A percentile compares a stretch with the other conserved stretches of the same genome.
Conservation (phyloP, 2,797 vertebrate species). For the Syngnathus acus region DNA sequence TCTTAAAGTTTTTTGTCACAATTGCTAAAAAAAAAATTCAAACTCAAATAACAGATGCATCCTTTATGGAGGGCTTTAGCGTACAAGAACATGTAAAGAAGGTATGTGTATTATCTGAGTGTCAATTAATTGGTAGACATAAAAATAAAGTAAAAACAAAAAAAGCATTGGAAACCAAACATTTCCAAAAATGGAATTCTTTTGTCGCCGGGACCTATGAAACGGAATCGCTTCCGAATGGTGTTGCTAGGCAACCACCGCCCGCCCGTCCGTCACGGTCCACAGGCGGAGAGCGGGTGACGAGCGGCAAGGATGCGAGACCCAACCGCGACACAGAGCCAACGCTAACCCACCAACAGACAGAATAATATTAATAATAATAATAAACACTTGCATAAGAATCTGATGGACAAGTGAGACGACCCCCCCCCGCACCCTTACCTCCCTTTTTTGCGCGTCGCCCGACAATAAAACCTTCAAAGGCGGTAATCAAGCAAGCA, state of each 20-base stretch:
- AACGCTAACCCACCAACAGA: slow-evolving; percentile 6
- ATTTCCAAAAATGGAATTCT: slow-evolving; percentile 47
- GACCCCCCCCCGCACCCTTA: background rate
- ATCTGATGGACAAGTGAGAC: background rate
- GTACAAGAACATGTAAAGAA: no score
- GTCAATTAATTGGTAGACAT: no score
- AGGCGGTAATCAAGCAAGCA: slow-evolving; percentile 50
- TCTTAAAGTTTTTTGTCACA: no score
- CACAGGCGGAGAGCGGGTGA: slow-evolving; percentile 20
- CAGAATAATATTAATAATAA: background rate
- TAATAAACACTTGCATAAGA: background rate
- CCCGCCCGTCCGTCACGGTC: slow-evolving; percentile 6
- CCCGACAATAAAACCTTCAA: slow-evolving; percentile 45
- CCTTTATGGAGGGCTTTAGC: no score
- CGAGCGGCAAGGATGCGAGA: background rate
- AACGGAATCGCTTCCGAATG: slow-evolving; percentile 36
- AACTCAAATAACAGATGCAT: no score
- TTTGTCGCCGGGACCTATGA: slow-evolving; percentile 44
- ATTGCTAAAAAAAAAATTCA: no score
- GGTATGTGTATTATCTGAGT: no score
- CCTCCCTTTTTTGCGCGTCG: background rate
- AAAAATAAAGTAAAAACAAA: background rate
- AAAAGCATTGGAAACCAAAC: slow-evolving; percentile 19
- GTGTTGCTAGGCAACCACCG: slow-evolving; percentile 63
- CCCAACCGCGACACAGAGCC: background rate